A percentile compares a stretch with the other conserved stretches of the same genome.
phyloP scores from a whole-genome alignment of 2,113 vertebrate genomes.

The Microcebus ravelobensis region DNA sequence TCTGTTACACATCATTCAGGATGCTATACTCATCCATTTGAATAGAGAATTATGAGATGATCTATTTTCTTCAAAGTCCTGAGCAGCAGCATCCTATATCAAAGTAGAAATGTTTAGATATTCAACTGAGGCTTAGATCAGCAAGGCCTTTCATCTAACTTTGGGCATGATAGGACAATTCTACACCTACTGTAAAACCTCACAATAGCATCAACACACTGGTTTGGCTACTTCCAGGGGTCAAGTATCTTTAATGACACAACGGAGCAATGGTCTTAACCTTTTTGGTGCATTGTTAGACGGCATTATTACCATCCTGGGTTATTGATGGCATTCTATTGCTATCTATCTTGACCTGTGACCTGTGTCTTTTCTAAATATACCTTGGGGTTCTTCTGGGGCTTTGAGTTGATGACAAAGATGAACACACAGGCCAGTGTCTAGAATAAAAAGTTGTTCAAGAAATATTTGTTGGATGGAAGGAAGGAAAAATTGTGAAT shows the following conservation, averaged over 20 bases:
- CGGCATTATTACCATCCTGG: background rate
- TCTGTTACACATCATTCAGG: background rate
- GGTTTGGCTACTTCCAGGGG: background rate
- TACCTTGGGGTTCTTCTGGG: background rate
- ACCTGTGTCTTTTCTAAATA: background rate
- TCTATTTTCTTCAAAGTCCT: background rate
- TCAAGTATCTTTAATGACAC: background rate
- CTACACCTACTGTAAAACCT: background rate
- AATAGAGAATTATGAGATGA: background rate
- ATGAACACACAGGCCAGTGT: background rate
- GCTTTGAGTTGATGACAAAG: background rate
- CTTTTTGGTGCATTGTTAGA: background rate
- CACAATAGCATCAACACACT: background rate
- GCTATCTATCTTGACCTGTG: background rate
- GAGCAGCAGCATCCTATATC: background rate
- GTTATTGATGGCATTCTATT: background rate
- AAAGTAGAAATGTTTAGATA: background rate
- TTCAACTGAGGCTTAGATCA: background rate
- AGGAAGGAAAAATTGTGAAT: background rate
- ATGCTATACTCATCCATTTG: background rate
- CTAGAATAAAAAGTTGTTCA: background rate
- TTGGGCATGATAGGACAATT: fast-evolving
- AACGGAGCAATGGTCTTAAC: background rate
- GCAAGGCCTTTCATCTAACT: background rate
- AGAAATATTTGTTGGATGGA: background rate